These are phyloP conservation scores for Coregonus suidteri DNA, from an alignment of 2,797 vertebrate species.

Conservation along the genomic window DNA sequence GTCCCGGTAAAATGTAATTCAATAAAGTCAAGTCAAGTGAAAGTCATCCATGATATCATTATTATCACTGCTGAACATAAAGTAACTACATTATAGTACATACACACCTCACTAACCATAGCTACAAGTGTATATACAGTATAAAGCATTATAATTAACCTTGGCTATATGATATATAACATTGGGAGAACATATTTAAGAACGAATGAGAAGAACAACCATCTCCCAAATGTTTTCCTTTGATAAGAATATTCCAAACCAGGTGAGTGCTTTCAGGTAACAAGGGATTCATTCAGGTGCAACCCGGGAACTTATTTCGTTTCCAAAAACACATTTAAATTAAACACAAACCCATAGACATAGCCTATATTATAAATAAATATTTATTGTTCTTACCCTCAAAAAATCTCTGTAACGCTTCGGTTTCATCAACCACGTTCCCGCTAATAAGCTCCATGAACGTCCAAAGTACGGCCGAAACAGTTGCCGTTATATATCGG, in stretches of 20 bases:
- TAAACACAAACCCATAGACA: background rate
- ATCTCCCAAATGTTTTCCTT: background rate
- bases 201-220: background rate
- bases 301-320: no score
- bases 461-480: conserved; percentile 66
- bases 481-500: conserved; percentile 60
- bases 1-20: no score
- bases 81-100: background rate
- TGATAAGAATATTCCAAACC: background rate
- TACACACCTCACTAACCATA: no score
- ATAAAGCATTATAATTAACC: background rate
- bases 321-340: no score
- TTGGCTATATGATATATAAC: no score
- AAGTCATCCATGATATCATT: background rate
- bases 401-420: conserved; percentile 97
- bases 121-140: no score
- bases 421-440: conserved; percentile 98
- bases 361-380: background rate
- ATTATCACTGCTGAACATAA: background rate
- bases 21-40: no score
- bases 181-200: background rate
- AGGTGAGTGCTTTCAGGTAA: background rate
- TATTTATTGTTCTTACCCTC: conserved; percentile 82
- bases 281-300: background rate
- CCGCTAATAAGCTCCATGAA: conserved; percentile 81